phyloP scores from a whole-genome alignment of 2,113 vertebrate genomes.

The Periophthalmodon schlosseri region DNA sequence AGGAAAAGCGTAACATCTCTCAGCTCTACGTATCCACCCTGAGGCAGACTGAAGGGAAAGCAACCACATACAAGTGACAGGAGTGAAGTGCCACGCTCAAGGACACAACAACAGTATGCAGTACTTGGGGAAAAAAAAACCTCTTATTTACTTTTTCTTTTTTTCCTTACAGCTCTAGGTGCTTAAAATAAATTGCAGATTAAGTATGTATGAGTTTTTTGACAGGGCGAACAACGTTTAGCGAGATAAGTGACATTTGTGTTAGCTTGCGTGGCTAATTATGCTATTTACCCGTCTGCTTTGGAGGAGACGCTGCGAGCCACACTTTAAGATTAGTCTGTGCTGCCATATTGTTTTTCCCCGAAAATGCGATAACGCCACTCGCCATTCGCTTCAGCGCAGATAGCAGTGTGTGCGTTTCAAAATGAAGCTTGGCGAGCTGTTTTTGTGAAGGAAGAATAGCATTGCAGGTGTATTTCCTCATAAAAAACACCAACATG shows the following conservation, averaged over 20 bases:
- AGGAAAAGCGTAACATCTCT: no score
- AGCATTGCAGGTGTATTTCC: background rate
- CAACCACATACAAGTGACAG: no score
- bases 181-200: constrained; percentile 32
- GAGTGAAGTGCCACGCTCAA: no score
- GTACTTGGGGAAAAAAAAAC: no score
- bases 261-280: constrained; percentile 71
- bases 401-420: constrained; percentile 21
- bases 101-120: no score
- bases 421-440: background rate
- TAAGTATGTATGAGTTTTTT: constrained; percentile 42
- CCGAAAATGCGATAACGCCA: constrained; percentile 58
- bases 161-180: constrained; percentile 30
- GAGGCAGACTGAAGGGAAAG: no score
- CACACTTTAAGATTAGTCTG: constrained; percentile 66
- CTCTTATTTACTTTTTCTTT: constrained; percentile 6
- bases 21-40: no score
- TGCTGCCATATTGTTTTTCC: constrained; percentile 69
- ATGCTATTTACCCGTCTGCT: constrained; percentile 65
- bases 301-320: constrained; percentile 62
- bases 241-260: constrained; percentile 74
- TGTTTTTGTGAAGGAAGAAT: background rate
- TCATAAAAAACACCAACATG: background rate
- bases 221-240: constrained; percentile 43
- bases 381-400: constrained; percentile 59